Percentiles rank a stretch among this genome's conserved stretches.
Conservation (phyloP, 2,888 invertebrate genomes). For the Heliconius ethilla region DNA sequence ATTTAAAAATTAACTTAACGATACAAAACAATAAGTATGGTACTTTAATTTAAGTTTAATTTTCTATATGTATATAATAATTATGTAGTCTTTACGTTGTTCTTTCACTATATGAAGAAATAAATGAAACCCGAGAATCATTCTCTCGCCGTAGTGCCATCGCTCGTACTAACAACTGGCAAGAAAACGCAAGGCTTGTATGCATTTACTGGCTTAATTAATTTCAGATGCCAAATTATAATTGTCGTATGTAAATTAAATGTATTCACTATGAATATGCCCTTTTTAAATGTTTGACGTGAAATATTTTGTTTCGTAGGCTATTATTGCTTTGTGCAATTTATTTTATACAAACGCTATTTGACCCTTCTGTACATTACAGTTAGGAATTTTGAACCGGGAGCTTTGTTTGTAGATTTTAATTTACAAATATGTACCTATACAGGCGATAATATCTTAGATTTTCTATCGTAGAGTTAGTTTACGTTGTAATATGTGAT, state of each 20-base stretch:
- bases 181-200: conserved; percentile 60
- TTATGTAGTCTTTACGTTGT: neutral
- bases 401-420: conserved; percentile 69
- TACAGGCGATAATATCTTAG: conserved; percentile 77
- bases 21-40: conserved; percentile 3
- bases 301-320: conserved; percentile 58
- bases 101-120: neutral
- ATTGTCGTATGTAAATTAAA: conserved; percentile 43
- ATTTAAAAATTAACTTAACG: neutral
- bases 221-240: conserved; percentile 77
- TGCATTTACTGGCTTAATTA: conserved; percentile 69
- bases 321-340: conserved; percentile 61
- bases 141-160: conserved; percentile 49
- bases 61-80: neutral
- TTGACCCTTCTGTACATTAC: conserved; percentile 66
- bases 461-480: conserved; percentile 80
- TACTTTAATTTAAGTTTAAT: neutral
- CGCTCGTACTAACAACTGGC: conserved; percentile 31
- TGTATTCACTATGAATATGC: conserved; percentile 41
- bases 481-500: conserved; percentile 78
- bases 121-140: conserved; percentile 8
- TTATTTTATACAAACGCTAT: conserved; percentile 53
- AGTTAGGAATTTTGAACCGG: conserved; percentile 57
- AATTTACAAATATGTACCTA: conserved; percentile 67
- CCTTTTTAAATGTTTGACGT: conserved; percentile 55